Percentiles rank a stretch among this genome's conserved stretches.
Conservation (phyloP, 1,140 invertebrate genomes). For the Diorhabda carinulata region DNA sequence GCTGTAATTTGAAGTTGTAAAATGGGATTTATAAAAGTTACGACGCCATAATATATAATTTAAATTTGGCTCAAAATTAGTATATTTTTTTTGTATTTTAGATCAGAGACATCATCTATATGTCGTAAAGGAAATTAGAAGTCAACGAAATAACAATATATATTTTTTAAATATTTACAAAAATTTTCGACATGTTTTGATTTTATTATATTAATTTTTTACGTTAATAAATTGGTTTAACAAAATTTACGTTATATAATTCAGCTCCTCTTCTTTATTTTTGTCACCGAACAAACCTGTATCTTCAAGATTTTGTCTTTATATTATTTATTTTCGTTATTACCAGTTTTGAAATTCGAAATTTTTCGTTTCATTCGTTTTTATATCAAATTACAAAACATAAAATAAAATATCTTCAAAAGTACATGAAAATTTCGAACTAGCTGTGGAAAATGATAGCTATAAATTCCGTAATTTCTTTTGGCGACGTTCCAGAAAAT, state of each 20-base stretch:
- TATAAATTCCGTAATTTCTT: conserved; percentile 1
- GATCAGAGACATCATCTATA: background rate
- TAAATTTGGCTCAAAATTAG: background rate
- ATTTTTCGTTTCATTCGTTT: too few relatives aligned
- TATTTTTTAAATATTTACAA: background rate
- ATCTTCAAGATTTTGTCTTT: too few relatives aligned
- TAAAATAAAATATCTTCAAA: too few relatives aligned
- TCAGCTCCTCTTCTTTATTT: conserved; percentile 3
- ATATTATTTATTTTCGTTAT: too few relatives aligned
- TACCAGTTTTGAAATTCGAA: too few relatives aligned
- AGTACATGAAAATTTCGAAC: conserved; percentile 1
- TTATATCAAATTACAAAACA: too few relatives aligned
- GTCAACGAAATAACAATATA: background rate
- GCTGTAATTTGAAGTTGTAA: too few relatives aligned
- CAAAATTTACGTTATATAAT: background rate
- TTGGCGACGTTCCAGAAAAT: conserved; percentile 11
- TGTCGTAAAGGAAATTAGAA: background rate
- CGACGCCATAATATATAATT: too few relatives aligned
- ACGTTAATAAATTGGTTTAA: background rate
- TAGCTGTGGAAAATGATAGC: conserved; percentile 7
- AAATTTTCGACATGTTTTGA: background rate
- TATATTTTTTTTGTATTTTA: background rate
- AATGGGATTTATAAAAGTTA: too few relatives aligned
- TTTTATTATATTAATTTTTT: background rate
- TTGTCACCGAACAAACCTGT: too few relatives aligned